Evolutionary conservation across 2,113 vertebrate genomes (phyloP).

Genomic region (Mormyrus iriodes): DNA sequence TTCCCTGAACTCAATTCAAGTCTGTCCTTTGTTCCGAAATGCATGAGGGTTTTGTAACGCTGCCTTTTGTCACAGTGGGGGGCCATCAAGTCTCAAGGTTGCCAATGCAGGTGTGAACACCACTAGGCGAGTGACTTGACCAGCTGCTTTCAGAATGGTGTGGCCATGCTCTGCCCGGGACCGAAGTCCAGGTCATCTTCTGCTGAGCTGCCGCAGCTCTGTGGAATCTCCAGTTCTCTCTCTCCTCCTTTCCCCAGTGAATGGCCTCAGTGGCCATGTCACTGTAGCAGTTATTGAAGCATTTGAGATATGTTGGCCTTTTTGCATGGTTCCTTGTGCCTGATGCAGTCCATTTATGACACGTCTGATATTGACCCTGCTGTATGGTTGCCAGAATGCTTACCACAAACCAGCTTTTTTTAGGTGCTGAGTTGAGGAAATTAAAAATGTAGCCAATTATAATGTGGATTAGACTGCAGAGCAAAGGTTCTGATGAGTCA

Average conservation of each 20-base stretch:
- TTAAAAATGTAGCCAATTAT: not conserved
- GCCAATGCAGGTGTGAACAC: not conserved
- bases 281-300: not conserved
- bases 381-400: not conserved
- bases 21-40: not conserved
- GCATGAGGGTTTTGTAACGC: not conserved
- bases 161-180: not conserved
- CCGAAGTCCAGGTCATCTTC: not conserved
- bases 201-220: not conserved
- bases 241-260: not conserved
- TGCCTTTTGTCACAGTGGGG: not conserved
- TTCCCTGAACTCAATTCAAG: not conserved
- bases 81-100: not conserved
- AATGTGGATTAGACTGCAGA: not conserved
- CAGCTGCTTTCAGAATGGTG: not conserved
- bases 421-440: not conserved
- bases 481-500: not conserved
- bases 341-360: not conserved
- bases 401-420: not conserved
- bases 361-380: not conserved
- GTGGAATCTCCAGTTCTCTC: not conserved
- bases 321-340: not conserved
- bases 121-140: not conserved
- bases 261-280: not conserved
- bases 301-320: not conserved